These are phyloP conservation scores for Micropoecilia bifurca DNA, from an alignment of 2,797 vertebrate genomes.

Conservation along the genomic window DNA sequence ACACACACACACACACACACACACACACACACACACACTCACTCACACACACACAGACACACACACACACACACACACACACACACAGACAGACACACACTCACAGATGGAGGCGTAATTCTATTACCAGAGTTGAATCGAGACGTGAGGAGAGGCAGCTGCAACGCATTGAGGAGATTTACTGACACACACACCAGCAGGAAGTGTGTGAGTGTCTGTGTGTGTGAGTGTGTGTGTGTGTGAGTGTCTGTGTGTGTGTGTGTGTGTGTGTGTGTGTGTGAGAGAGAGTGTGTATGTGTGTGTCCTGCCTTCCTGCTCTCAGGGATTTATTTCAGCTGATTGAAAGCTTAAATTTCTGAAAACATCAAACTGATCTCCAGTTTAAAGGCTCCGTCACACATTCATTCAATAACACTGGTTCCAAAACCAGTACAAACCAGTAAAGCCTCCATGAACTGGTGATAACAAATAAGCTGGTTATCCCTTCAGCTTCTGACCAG, in stretches of 20 bases:
- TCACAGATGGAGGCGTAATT: constrained; percentile 39
- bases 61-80: neutral
- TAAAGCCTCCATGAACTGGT: neutral
- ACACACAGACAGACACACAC: neutral
- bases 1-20: constrained; percentile 30
- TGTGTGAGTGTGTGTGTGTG: constrained; percentile 11
- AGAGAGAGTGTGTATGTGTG: neutral
- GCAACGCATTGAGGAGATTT: constrained; percentile 54
- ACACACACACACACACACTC: constrained; percentile 28
- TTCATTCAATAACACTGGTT: constrained; percentile 1
- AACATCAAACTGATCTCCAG: constrained; percentile 6
- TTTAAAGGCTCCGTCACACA: constrained; percentile 9
- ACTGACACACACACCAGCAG: constrained; percentile 16
- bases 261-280: no score
- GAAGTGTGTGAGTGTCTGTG: constrained; percentile 13
- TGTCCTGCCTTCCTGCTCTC: constrained; percentile 22
- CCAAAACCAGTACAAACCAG: neutral
- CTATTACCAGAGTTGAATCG: constrained; percentile 54
- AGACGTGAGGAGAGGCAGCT: constrained; percentile 67
- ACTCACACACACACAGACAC: constrained; percentile 16
- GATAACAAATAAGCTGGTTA: neutral
- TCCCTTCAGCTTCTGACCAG: no score
- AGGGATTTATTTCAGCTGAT: constrained; percentile 20
- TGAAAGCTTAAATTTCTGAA: constrained; percentile 19
- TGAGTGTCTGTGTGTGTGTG: neutral